Percentiles rank a stretch among this genome's conserved stretches.
phyloP scores from a whole-genome alignment of 2,113 vertebrate genomes.

The Symphodus melops region DNA sequence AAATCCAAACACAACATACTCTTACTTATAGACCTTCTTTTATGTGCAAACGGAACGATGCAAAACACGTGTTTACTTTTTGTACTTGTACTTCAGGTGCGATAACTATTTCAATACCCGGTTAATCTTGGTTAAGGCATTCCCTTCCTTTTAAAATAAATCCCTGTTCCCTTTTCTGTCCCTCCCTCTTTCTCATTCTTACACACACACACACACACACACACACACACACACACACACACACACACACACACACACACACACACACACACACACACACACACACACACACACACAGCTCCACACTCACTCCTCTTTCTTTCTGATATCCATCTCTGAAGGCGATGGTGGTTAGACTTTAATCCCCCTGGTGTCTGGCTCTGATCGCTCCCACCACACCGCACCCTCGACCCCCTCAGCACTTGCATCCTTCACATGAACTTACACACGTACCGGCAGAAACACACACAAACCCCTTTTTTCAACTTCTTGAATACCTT shows the following conservation, averaged over 20 bases:
- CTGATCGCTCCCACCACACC: constrained; percentile 32
- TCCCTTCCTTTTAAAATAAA: not conserved
- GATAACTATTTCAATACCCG: not conserved
- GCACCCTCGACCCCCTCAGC: no score
- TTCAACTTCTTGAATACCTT: not conserved
- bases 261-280: no score
- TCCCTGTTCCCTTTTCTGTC: not conserved
- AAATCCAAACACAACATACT: constrained; percentile 4
- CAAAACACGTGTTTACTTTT: not conserved
- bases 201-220: no score
- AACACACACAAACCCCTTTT: not conserved
- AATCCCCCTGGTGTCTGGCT: constrained; percentile 54
- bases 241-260: no score
- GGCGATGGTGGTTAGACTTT: constrained; percentile 35
- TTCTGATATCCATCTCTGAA: constrained; percentile 34
- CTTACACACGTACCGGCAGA: not conserved
- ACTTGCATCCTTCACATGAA: constrained; percentile 31
- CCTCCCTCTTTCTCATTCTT: no score
- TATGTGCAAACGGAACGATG: not conserved
- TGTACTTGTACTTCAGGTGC: not conserved
- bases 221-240: no score
- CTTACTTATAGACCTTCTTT: not conserved
- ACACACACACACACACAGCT: not conserved
- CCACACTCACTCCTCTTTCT: not conserved
- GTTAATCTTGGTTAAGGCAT: constrained; percentile 1